These are phyloP conservation scores for Sinotaia quadrata DNA, from an alignment of 2,888 invertebrate genomes.

Conservation along the genomic window DNA sequence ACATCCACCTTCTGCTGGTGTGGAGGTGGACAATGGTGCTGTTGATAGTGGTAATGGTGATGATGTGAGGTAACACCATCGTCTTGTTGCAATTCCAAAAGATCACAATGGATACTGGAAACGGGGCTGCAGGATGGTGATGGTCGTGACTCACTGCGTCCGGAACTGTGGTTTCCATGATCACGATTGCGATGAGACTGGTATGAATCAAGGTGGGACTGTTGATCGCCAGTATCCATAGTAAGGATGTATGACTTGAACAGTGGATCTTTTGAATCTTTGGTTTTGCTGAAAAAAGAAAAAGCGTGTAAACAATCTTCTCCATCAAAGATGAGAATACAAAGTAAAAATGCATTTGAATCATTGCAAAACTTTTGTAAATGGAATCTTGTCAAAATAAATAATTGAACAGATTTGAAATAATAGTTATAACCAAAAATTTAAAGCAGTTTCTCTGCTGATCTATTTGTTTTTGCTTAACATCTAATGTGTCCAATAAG, in stretches of 20 bases:
- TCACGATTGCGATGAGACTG: constrained; percentile 5
- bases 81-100: constrained; percentile 55
- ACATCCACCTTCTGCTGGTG: constrained; percentile 2
- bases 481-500: no score
- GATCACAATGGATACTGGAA: constrained; percentile 61
- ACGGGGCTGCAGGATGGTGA: constrained; percentile 40
- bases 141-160: constrained; percentile 1
- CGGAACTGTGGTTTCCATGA: background rate
- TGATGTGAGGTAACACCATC: constrained; percentile 2
- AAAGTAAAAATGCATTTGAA: no score
- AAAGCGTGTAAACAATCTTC: no score
- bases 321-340: no score
- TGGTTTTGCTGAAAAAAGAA: constrained; percentile 21
- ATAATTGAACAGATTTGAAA: no score
- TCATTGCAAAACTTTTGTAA: no score
- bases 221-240: constrained; percentile 47
- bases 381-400: no score
- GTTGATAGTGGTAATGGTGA: constrained; percentile 21
- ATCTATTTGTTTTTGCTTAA: no score
- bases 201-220: constrained; percentile 11
- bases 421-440: no score
- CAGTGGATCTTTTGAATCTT: constrained; percentile 49
- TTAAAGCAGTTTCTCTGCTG: no score
- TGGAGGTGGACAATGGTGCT: constrained; percentile 10
- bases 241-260: constrained; percentile 66